Evolutionary conservation across 2,113 vertebrate species (phyloP).

Genomic region (Bostrychus sinensis): DNA sequence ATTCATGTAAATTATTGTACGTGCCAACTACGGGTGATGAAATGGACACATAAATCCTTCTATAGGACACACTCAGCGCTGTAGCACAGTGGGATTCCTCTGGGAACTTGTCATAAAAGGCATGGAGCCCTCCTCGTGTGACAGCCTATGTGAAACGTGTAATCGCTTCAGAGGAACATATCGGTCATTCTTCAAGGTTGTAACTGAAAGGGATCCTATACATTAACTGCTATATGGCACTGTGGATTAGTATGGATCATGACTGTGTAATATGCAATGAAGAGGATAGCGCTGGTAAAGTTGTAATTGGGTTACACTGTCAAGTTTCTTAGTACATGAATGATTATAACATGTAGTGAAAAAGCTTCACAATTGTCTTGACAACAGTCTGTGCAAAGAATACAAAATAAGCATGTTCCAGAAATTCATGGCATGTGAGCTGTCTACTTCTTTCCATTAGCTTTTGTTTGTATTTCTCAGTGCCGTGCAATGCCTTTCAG

Average conservation of each 20-base stretch:
- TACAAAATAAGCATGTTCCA: not conserved
- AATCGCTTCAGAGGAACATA: conserved; percentile 40
- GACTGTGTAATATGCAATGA: not conserved
- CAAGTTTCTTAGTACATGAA: not conserved
- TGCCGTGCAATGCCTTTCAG: conserved; percentile 10
- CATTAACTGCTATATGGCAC: conserved; percentile 11
- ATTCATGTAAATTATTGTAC: conserved; percentile 1
- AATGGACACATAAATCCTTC: conserved; percentile 11
- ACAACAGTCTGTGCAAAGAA: conserved; percentile 14
- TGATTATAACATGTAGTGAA: not conserved
- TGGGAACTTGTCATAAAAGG: conserved; percentile 43
- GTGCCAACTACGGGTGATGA: conserved; percentile 24
- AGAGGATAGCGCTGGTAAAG: conserved; percentile 1
- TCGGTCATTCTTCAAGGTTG: conserved; percentile 57
- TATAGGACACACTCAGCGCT: conserved; percentile 23
- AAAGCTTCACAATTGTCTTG: not conserved
- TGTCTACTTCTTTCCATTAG: conserved; percentile 9
- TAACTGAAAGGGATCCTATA: conserved; percentile 17
- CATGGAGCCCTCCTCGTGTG: conserved; percentile 20
- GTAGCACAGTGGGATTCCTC: conserved; percentile 19
- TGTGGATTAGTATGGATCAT: conserved; percentile 4
- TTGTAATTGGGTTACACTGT: not conserved
- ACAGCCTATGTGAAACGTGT: conserved; percentile 35
- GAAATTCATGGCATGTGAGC: conserved; percentile 1
- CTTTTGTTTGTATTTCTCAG: not conserved